Base-by-base conservation (phyloP, 2,113 vertebrate species). In the Mustela lutreola region DNA sequence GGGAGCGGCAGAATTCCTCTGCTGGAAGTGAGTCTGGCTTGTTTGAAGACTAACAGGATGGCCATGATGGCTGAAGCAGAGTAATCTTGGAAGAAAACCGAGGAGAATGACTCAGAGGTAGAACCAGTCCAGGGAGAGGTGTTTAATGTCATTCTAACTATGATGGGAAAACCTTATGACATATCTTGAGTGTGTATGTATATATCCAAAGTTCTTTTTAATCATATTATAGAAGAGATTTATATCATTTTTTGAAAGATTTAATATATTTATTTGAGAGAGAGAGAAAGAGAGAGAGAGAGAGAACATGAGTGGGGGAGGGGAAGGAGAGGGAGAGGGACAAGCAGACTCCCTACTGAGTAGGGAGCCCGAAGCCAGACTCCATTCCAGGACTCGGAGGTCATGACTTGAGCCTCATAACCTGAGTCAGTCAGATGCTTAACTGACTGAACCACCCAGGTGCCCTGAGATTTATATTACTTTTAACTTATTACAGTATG, bases 51-150 rank as follows among this genome's bases (percentile, higher is more conserved):
- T 33, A 36, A 2, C 19, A 81, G 24, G 18, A 12, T 50, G 11
- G 1, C 1, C 5, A 39, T 24, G 39, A 36, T 65, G 45, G 11
- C 4, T 62, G 9, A 48, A 31, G 22, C 12, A 79, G 4, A 58
- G 2, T 22, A 70, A 31, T 21, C 0, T 5, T 10, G 58, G 56
- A 45, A 24, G 8, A 75, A 0, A 3, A 16, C 31, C 7, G 7
- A 2, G 71, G 11, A 21, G 7, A 11, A 90, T 4, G 24, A 26
- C 0, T 56, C 7, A 19, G 42, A 76, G 3, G 8, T 1, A 70
- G 12, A 14, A 11, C 3, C 45, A 63, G 15, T 26, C 36, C 36
- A 86, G 36, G 60, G 12, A 81, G 42, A 58, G 11, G n/a, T 3
- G 0, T 42, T 36, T 75, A 26, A 48, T 14, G 0, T 58, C 31